Base-by-base conservation (phyloP, 1,140 invertebrate genomes). In the Hylaeus volcanicus region DNA sequence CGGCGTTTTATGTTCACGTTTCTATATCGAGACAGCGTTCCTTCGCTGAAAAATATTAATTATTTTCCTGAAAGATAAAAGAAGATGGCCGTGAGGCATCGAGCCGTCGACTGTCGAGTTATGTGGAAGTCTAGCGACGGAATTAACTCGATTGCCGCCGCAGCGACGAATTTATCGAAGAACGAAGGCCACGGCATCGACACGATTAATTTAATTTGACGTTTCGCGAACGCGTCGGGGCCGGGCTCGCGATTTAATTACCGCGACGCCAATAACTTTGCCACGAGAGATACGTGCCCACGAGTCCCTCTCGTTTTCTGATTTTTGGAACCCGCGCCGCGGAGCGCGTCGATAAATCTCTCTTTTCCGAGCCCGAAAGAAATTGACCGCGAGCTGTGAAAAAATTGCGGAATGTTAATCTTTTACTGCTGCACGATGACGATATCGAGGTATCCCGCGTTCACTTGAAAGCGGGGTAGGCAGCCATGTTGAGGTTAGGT, bases 121-220 rank as follows among this genome's bases (percentile, higher is more conserved):
- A 58, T 41, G 12, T 43, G 5, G 14, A 65, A 65, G 77, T 65
- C 61, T 58, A 48, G 74, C 66, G 79, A 68, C 56, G 53, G 53
- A 64, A 82, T 76, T 82, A 82, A 82, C 66, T 82, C 53, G 68
- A 63, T 65, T 82, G 58, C 26, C 60, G 39, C 15, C 5, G 60
- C 48, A 12, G 55, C 70, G 15, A 41, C 60, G 53, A 78, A 82
- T 78, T 82, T 78, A 78, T 82, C 74, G 65, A 82, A 71, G 80
- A 56, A 72, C 74, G 60, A 55, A 71, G 56, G 65, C 66, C 58
- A 63, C 51, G 63, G 81, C 65, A 61, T 69, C 66, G 73, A 71
- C 71, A 56, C 78, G 82, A 79, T 84, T 75, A 65, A 84, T 81
- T 82, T 82, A 80, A 80, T 85, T 76, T 66, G 84, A 85, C 81